These are phyloP conservation scores for Orientallactaga sibirica DNA, from an alignment of 2,797 vertebrate genomes.

Conservation along the genomic window DNA sequence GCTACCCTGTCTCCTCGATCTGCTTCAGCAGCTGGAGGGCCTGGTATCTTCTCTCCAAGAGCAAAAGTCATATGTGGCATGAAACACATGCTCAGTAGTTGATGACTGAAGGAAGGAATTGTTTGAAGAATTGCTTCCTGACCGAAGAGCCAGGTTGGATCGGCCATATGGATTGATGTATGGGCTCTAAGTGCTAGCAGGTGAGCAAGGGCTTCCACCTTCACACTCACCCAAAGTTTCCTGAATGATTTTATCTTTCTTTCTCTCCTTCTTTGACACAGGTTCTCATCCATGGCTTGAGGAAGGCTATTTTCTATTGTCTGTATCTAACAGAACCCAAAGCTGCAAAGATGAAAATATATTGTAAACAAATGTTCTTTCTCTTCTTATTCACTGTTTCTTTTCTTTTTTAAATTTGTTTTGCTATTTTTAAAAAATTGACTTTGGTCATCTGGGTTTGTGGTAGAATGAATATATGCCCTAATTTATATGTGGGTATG, in stretches of 20 bases:
- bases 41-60: neutral
- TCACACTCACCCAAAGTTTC: neutral
- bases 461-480: neutral
- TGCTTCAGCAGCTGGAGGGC: neutral
- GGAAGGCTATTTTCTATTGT: neutral
- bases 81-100: neutral
- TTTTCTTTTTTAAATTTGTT: neutral
- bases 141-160: neutral
- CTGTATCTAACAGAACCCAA: neutral
- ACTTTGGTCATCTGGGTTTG: neutral
- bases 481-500: neutral
- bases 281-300: neutral
- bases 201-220: neutral
- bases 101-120: neutral
- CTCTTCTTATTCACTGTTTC: neutral
- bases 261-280: neutral
- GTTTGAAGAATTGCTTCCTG: constrained; percentile 44
- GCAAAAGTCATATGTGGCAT: neutral
- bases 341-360: neutral
- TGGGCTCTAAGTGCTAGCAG: neutral
- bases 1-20: fast-evolving
- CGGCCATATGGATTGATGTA: neutral
- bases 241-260: neutral
- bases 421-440: neutral
- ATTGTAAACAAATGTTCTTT: neutral